phyloP scores from a whole-genome alignment of 2,113 vertebrate species.

The Phycodurus eques region DNA sequence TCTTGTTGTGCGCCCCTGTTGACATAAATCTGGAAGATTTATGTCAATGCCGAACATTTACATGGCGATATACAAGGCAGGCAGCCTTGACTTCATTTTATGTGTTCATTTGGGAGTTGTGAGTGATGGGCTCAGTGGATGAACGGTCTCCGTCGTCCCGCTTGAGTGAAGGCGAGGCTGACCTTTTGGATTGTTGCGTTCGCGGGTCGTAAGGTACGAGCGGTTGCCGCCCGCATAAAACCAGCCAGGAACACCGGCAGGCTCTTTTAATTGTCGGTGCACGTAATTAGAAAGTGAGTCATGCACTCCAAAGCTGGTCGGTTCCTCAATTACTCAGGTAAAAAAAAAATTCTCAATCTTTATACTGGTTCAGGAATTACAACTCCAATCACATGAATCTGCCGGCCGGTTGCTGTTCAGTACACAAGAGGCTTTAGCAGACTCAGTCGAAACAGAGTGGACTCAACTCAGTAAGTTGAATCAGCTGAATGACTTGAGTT shows the following conservation, averaged over 20 bases:
- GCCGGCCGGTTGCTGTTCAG: background rate
- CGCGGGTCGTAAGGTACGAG: constrained; percentile 27
- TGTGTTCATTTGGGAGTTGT: constrained; percentile 53
- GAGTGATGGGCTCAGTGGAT: constrained; percentile 46
- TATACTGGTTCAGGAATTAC: background rate
- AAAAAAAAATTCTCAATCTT: background rate
- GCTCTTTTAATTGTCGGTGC: constrained; percentile 42
- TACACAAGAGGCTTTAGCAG: background rate
- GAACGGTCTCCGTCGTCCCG: constrained; percentile 53
- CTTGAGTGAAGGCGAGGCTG: constrained; percentile 63
- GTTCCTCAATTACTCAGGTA: background rate
- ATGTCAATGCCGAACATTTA: constrained; percentile 20
- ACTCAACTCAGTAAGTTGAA: background rate
- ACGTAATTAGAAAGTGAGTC: constrained; percentile 39
- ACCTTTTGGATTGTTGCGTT: constrained; percentile 49
- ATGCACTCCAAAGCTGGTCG: background rate
- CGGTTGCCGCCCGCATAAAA: constrained; percentile 56
- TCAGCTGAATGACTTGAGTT: background rate
- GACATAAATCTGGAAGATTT: constrained; percentile 8
- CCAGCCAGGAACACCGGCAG: constrained; percentile 33
- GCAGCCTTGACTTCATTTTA: constrained; percentile 43
- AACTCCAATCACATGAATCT: background rate
- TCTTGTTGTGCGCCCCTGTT: background rate
- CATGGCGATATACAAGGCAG: constrained; percentile 39
- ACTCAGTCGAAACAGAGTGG: background rate